phyloP scores from a whole-genome alignment of 2,113 vertebrate genomes.

The Zeus faber region DNA sequence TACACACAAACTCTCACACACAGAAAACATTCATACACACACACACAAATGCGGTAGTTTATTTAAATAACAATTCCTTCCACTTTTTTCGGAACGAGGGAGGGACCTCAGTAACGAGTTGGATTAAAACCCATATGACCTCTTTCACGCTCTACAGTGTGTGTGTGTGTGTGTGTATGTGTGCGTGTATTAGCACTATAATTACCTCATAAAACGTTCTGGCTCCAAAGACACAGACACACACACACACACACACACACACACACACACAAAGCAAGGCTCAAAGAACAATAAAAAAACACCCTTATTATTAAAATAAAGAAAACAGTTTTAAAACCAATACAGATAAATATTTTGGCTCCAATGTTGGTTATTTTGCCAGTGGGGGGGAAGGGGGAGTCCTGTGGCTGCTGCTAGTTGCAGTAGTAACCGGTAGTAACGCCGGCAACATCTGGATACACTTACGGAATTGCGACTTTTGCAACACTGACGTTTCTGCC shows the following conservation, averaged over 20 bases:
- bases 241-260: not conserved
- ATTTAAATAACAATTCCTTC: slow-evolving; percentile 4
- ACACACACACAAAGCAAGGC: not conserved
- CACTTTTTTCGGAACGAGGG: slow-evolving; percentile 12
- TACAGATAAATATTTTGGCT: slow-evolving; percentile 50
- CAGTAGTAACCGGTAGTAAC: too few relatives aligned
- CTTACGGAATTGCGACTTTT: slow-evolving; percentile 56
- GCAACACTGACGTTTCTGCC: slow-evolving; percentile 26
- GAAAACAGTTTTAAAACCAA: slow-evolving; percentile 29
- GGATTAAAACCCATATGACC: slow-evolving; percentile 38
- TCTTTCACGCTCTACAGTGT: too few relatives aligned
- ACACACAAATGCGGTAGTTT: too few relatives aligned
- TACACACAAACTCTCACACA: too few relatives aligned
- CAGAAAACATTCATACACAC: too few relatives aligned
- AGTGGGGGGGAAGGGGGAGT: too few relatives aligned
- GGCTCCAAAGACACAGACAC: slow-evolving; percentile 26
- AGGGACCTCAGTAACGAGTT: slow-evolving; percentile 32
- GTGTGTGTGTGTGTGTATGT: not conserved
- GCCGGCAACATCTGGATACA: slow-evolving; percentile 69
- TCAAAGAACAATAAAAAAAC: too few relatives aligned
- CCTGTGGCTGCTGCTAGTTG: too few relatives aligned
- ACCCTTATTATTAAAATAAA: slow-evolving; percentile 12
- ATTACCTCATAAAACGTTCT: slow-evolving; percentile 46
- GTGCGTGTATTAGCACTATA: slow-evolving; percentile 31
- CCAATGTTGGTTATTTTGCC: slow-evolving; percentile 39